Base-by-base conservation (phyloP, 2,797 vertebrate species). In the Pangasius mekongensis region DNA sequence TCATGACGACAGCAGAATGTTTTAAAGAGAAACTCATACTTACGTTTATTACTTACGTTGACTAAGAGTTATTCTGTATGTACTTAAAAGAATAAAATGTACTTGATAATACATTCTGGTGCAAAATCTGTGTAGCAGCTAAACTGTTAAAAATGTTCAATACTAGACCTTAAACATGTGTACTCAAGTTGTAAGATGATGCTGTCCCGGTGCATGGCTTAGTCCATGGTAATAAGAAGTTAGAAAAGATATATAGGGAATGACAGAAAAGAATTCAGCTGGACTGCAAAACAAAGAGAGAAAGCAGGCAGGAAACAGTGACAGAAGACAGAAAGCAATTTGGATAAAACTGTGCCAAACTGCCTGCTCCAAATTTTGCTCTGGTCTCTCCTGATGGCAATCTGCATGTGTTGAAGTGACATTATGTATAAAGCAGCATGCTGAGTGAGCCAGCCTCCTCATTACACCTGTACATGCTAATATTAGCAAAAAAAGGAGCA, bases 401-500 rank as follows among this genome's bases (percentile, higher is more conserved):
- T 87, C 66, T 88, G 85, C 86, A 90, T 89, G 89, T 90, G 62
- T 85, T 91, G 90, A 92, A 91, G 89, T 91, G 78, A 88, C 87
- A 82, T 83, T 83, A 88, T 90, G 87, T 88, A 87, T 90, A 91
- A 89, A 91, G 87, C 67, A 78, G 83, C 83, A 89, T 90, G 85
- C 52, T 86, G 88, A 87, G 87, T 73, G 89, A 93, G 89, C 67
- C 90, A 92, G 93, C 83, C 86, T 73, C 80, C 85, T 91, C 91
- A 86, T 93, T 81, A 91, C 94, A 94, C 92, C 93, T 93, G 93
- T 83, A 88, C 80, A 76, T 73, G 85, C 84, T 78, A 87, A 87
- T 87, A 86, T 93, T 94, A 94, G 94, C 94, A 92, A 22, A 94
- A 93, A 73, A 94, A 92, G 90, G 87, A 92, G 89, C 90, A 92